Conservation (phyloP, 1,140 invertebrate genomes). For the Diploscapter pachys region DNA sequence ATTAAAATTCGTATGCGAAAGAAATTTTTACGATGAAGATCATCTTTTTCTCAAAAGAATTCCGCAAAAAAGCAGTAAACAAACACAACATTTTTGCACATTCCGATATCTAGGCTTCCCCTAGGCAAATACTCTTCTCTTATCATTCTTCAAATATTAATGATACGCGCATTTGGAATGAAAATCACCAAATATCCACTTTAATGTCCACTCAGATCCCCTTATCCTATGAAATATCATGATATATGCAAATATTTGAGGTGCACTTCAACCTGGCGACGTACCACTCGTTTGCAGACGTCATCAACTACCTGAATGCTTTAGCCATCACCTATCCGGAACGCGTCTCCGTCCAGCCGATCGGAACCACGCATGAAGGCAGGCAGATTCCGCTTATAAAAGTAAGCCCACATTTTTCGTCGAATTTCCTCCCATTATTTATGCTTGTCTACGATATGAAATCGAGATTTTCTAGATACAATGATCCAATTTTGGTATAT, state of each 20-base stretch:
- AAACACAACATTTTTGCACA: too few relatives aligned
- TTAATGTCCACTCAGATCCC: background rate
- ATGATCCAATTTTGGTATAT: too few relatives aligned
- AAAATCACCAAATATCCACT: slow-evolving; percentile 17
- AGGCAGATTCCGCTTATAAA: slow-evolving; percentile 57
- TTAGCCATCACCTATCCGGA: slow-evolving; percentile 54
- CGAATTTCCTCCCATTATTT: too few relatives aligned
- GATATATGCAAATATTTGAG: slow-evolving; percentile 11
- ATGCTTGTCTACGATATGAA: too few relatives aligned
- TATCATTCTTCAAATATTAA: slow-evolving; percentile 7
- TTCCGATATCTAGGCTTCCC: background rate
- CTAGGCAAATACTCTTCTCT: background rate
- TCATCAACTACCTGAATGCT: slow-evolving; percentile 56
- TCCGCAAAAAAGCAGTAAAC: too few relatives aligned
- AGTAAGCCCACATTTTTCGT: slow-evolving; percentile 20
- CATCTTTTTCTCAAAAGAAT: too few relatives aligned
- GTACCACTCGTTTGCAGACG: slow-evolving; percentile 57
- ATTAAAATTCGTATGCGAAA: too few relatives aligned
- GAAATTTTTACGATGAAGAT: too few relatives aligned
- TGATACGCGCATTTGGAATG: slow-evolving; percentile 17
- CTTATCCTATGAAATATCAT: background rate
- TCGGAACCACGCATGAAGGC: slow-evolving; percentile 57
- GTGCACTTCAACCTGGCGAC: slow-evolving; percentile 46
- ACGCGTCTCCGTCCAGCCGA: slow-evolving; percentile 51
- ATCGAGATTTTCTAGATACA: too few relatives aligned